Evolutionary conservation across 1,140 invertebrate genomes (phyloP).

Genomic region (Leptoteleia sp.): DNA sequence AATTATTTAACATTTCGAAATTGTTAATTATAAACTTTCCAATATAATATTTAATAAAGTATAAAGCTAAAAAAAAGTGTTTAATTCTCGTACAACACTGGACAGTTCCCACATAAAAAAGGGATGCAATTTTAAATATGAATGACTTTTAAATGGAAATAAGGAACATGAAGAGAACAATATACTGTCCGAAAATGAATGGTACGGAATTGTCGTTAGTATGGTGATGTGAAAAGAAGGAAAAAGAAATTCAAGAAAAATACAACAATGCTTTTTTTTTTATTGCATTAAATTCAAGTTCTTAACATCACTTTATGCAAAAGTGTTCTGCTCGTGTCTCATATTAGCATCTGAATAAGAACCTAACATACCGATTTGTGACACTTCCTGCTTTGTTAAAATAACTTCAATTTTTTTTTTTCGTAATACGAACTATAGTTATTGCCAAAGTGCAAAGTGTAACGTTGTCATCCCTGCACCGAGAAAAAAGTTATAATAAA

Average conservation of each 20-base stretch:
- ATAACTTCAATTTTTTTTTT: no score
- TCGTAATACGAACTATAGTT: no score
- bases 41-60: no score
- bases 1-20: no score
- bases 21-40: no score
- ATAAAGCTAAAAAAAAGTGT: no score
- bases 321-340: slow-evolving; percentile 35
- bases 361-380: no score
- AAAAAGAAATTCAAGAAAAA: slow-evolving; percentile 33
- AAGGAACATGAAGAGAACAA: slow-evolving; percentile 60
- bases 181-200: slow-evolving; percentile 14
- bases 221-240: slow-evolving; percentile 31
- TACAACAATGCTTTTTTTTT: slow-evolving; percentile 71
- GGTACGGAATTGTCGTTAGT: slow-evolving; percentile 43
- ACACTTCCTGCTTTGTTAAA: no score
- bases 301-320: slow-evolving; percentile 66
- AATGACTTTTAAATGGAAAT: slow-evolving; percentile 74
- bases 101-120: slow-evolving; percentile 64
- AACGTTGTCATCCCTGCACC: no score
- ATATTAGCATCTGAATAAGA: no score
- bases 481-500: no score
- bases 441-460: no score
- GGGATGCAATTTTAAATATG: slow-evolving; percentile 74
- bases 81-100: slow-evolving; percentile 54
- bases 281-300: slow-evolving; percentile 51